Percentiles rank a stretch among this genome's conserved stretches.
These are phyloP conservation scores for Chondrilla cf. caribensis DNA, from an alignment of 37 sponge, comb jelly and placozoan genomes.

Conservation along the genomic window DNA sequence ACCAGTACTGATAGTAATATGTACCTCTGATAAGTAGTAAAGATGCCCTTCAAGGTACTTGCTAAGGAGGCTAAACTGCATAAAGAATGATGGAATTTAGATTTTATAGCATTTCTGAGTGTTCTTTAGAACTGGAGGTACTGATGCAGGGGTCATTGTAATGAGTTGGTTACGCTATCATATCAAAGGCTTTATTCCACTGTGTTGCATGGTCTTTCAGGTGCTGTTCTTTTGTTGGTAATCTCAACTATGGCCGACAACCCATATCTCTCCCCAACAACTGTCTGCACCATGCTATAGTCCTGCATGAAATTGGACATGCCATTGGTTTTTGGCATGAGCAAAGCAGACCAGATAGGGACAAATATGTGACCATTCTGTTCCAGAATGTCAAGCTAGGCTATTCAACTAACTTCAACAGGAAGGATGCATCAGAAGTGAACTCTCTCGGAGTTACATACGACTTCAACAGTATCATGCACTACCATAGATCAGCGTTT, in stretches of 20 bases:
- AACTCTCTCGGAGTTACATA: constrained; percentile 67
- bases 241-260: constrained; percentile 17
- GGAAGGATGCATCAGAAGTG: background rate
- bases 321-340: constrained; percentile 43
- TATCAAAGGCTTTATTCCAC: no score
- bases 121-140: no score
- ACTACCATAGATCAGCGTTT: constrained; percentile 49
- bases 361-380: constrained; percentile 1
- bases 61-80: no score
- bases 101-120: no score
- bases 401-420: constrained; percentile 37
- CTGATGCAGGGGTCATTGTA: no score
- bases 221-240: constrained; percentile 44
- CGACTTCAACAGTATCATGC: constrained; percentile 87
- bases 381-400: constrained; percentile 13
- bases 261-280: constrained; percentile 22
- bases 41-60: no score
- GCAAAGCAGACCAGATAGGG: constrained; percentile 33
- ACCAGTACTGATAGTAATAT: no score
- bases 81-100: no score
- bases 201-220: constrained; percentile 1
- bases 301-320: constrained; percentile 38
- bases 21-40: no score
- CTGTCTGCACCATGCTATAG: constrained; percentile 7
- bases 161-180: no score